Base-by-base conservation (phyloP, 1,140 invertebrate genomes). In the Parasteatoda tepidariorum region DNA sequence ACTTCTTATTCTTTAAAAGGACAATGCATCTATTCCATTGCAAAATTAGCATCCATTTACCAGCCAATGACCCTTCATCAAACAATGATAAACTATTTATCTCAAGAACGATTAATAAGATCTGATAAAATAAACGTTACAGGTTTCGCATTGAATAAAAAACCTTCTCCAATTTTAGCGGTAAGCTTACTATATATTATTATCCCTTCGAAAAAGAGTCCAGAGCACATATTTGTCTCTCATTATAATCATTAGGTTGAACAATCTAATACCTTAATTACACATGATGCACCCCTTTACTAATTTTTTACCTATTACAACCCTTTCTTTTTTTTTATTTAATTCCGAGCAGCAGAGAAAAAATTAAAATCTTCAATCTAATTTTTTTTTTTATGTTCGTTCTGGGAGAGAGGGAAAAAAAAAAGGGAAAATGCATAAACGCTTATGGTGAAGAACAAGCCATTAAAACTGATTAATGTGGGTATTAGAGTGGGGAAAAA, bases 391-490 rank as follows among this genome's bases (percentile, higher is more conserved):
- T 68, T 22, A 6, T n/a, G 9, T 67, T 41, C 22, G 13, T n/a
- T 11, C 13, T 15, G 13, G 22, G 55, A 59, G 55, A 9, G 6
- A 18, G 34, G 18, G 0, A 22, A 70, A 28, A 33, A 55, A 73
- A 57, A 73, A 22, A 28, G 48, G 41, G 18, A 73, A 30, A 66
- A 15, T 31, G 28, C 9, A 76, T 41, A 34, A 55, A 57, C 31
- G 62, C 68, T 31, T 38, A 24, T 68, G 62, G 64, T 59, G 64
- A 38, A 61, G 66, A 62, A 82, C 54, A 82, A 70, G 64, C 66
- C 78, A 71, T 70, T 82, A 68, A 71, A 62, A 31, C 78, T 82
- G 78, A 82, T 82, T 82, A 82, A 82, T 82, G 78, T 71, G 33
- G 54, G 78, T 82, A 78, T 78, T 78, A 78, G 73, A 34, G 33